Base-by-base conservation (phyloP, 2,888 invertebrate genomes). In the Cerastoderma edule region DNA sequence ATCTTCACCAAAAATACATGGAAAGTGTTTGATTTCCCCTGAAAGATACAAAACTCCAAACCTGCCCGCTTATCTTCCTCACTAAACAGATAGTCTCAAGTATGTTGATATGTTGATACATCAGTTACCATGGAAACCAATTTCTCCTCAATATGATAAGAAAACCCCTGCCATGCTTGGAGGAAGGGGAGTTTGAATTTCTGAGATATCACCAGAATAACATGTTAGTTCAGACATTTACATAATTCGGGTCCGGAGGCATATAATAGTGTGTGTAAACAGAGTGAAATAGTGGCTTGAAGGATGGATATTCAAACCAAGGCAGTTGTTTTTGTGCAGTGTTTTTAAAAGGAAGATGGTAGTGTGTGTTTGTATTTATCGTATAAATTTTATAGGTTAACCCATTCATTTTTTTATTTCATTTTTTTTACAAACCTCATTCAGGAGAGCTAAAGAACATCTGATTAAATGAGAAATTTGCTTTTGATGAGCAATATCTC, bases 141-240 rank as follows among this genome's bases (percentile, higher is more conserved):
- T 57, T 57, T 57, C 57, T 57, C 57, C 28, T 57, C 57, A 57
- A 57, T 57, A n/a, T 57, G 57, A 57, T 57, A 57, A 57, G 32
- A 57, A 57, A 57, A 57, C 30, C 56, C 32, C 19, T n/a, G n/a
- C 57, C 33, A 57, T 57, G 57, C 57, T 57, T 32, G 33, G 57
- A 57, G 33, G 28, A 57, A 57, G 57, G n/a, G n/a, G n/a, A 28
- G 24, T 57, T 24, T 28, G 28, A 28, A 53, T 57, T 57, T 28
- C 33, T 56, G 13, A 57, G 57, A 57, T 57, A 57, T 57, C 57
- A 57, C 33, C 57, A 57, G 57, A 32, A 57, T n/a, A n/a, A 57
- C 33, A 57, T 57, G 32, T 33, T 13, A 33, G 22, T n/a, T n/a
- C 28, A 24, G 24, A 30, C 24, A 57, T 57, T 57, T 57, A 32